Conservation (phyloP, 2,797 vertebrate species). For the Poeciliopsis paucimaculata region DNA sequence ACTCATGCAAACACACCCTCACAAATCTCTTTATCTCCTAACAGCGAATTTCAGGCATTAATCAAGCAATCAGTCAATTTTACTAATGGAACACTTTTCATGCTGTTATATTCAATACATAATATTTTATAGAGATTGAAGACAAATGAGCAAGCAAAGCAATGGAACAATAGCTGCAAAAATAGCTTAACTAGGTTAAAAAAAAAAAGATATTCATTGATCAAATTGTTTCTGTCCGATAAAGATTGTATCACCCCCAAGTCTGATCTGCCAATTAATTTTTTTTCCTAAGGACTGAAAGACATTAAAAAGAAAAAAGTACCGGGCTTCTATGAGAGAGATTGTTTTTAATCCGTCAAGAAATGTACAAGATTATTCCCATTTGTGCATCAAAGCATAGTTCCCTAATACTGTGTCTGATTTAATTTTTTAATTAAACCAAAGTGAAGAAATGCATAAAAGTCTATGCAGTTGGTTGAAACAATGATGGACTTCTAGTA, state of each 20-base stretch:
- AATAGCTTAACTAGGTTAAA: not conserved
- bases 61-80: not conserved
- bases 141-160: not conserved
- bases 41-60: conserved; percentile 28
- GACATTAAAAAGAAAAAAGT: not conserved
- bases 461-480: not conserved
- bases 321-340: not conserved
- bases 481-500: not conserved
- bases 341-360: not conserved
- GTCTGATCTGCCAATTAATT: not conserved
- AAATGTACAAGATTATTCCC: not conserved
- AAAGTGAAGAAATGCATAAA: not conserved
- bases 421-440: not conserved
- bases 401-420: not conserved
- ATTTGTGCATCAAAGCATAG: not conserved
- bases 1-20: conserved; percentile 31
- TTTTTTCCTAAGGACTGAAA: not conserved
- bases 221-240: not conserved
- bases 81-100: not conserved
- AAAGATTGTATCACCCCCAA: not conserved
- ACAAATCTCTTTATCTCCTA: conserved; percentile 25
- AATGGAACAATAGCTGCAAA: not conserved
- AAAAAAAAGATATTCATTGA: not conserved
- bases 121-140: not conserved
- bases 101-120: not conserved